Conservation (phyloP, 2,113 vertebrate species). For the Sinosuthora webbiana region DNA sequence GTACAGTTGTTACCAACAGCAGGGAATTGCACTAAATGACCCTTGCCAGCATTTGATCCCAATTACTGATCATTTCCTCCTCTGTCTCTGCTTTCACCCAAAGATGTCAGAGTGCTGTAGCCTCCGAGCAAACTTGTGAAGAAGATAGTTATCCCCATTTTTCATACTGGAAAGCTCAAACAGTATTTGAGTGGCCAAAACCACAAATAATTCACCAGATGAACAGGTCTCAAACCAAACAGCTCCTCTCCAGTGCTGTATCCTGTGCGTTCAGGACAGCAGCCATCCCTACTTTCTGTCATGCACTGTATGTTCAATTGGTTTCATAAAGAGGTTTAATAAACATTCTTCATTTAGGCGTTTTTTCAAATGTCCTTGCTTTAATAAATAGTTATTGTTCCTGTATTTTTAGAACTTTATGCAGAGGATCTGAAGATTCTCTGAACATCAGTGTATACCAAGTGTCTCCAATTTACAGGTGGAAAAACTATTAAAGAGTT, state of each 20-base stretch:
- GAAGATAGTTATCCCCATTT: not conserved
- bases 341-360: not conserved
- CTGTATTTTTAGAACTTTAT: not conserved
- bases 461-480: not conserved
- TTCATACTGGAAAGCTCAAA: not conserved
- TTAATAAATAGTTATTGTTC: not conserved
- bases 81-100: not conserved
- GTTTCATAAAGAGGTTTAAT: not conserved
- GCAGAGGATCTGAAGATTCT: not conserved
- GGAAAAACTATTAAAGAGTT: not conserved
- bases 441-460: not conserved
- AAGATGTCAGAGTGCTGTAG: not conserved
- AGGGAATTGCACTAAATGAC: not conserved
- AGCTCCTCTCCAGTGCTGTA: not conserved
- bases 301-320: not conserved
- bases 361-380: not conserved
- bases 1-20: not conserved
- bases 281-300: not conserved
- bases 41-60: not conserved
- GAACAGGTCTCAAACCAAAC: not conserved
- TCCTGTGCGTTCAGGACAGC: not conserved
- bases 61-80: not conserved
- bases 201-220: not conserved
- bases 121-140: not conserved
- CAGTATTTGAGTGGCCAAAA: not conserved